A percentile compares a stretch with the other conserved stretches of the same genome.
Conservation (phyloP, 2,113 vertebrate genomes). For the Nettapus auritus region DNA sequence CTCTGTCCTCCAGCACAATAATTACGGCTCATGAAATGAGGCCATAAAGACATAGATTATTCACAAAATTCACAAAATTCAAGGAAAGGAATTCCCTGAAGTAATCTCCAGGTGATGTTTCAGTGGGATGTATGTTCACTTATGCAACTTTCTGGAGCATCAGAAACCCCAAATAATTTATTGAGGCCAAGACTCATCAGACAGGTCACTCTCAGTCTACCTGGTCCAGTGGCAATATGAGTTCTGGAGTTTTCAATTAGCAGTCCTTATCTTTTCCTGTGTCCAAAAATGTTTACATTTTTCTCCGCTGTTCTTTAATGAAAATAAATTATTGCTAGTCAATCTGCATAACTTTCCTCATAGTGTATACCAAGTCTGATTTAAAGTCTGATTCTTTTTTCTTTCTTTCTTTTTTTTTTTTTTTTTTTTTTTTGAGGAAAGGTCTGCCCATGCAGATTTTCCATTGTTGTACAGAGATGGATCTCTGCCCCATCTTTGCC, state of each 20-base stretch:
- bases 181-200: neutral
- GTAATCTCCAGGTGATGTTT: neutral
- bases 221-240: neutral
- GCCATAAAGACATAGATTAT: neutral
- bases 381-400: neutral
- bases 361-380: neutral
- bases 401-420: neutral
- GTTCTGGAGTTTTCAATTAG: neutral
- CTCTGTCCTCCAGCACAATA: neutral
- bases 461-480: neutral
- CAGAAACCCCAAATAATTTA: neutral
- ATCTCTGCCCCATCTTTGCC: neutral
- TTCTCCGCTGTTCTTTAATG: neutral
- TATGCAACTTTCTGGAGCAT: neutral
- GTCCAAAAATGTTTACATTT: neutral
- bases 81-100: neutral
- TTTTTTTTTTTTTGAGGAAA: neutral
- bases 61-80: neutral
- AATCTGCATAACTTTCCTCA: neutral
- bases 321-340: neutral
- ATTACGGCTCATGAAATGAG: neutral
- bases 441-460: neutral
- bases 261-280: neutral
- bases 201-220: neutral
- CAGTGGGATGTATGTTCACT: neutral